Conservation (phyloP, 2,113 vertebrate genomes). For the Pterocles orientalis region DNA sequence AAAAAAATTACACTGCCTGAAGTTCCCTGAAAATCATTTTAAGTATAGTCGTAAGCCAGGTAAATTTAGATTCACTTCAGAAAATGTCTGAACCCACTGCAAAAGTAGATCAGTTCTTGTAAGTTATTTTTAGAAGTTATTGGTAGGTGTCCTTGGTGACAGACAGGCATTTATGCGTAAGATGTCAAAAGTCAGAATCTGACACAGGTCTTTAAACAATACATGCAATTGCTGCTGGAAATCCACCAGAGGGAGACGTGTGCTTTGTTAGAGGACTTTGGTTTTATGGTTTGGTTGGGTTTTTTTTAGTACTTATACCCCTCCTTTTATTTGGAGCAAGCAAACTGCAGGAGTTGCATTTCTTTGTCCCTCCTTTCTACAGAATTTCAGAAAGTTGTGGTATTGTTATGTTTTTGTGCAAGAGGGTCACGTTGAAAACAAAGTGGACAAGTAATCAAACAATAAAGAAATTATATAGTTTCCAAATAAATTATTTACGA, state of each 20-base stretch:
- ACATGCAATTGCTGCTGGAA: not conserved
- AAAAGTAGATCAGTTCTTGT: not conserved
- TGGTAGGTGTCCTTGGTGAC: not conserved
- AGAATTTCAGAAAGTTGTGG: not conserved
- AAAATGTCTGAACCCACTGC: not conserved
- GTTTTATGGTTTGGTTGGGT: fast-evolving
- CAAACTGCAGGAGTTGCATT: not conserved
- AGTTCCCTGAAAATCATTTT: not conserved
- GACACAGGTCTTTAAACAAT: not conserved
- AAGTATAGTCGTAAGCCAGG: not conserved
- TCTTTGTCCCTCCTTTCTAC: not conserved
- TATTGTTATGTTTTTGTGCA: not conserved
- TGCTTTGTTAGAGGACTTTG: not conserved
- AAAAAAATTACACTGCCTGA: not conserved
- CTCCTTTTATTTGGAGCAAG: not conserved
- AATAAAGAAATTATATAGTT: not conserved
- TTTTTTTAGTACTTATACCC: not conserved
- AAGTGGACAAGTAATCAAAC: not conserved
- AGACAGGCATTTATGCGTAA: fast-evolving
- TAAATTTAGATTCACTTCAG: not conserved
- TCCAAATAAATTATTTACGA: not conserved
- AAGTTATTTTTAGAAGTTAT: not conserved
- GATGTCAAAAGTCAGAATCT: not conserved
- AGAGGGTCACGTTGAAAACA: not conserved
- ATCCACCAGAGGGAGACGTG: conserved; percentile 27